phyloP scores from a whole-genome alignment of 2,797 vertebrate genomes.

The Sebastes steindachneri region DNA sequence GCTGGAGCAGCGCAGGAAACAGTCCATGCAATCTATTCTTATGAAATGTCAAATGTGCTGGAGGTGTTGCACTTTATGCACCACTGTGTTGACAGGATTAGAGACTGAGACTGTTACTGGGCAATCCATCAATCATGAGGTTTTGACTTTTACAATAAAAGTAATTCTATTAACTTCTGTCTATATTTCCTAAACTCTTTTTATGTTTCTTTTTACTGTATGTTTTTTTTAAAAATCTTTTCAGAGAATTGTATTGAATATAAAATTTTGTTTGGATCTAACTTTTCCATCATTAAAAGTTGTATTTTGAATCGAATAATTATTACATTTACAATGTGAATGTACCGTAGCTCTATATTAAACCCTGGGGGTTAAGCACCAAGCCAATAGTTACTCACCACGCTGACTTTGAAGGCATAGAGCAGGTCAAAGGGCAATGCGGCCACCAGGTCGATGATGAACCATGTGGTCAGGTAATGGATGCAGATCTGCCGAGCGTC shows the following conservation, averaged over 20 bases:
- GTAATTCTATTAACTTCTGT: not conserved
- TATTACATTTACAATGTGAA: not conserved
- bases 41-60: constrained; percentile 26
- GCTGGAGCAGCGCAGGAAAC: constrained; percentile 35
- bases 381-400: constrained; percentile 88
- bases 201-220: not conserved
- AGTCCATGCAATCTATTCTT: constrained; percentile 16
- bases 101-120: not conserved
- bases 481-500: constrained; percentile 97
- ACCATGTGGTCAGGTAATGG: constrained; percentile 98
- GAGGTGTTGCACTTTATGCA: constrained; percentile 16
- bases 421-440: constrained; percentile 98
- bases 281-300: not conserved
- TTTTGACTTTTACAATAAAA: not conserved
- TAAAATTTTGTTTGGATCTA: not conserved
- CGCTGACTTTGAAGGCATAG: constrained; percentile 97
- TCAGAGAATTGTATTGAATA: not conserved
- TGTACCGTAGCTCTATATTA: not conserved
- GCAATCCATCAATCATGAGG: constrained; percentile 7
- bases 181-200: not conserved
- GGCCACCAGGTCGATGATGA: constrained; percentile 97
- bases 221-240: not conserved
- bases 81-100: not conserved
- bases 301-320: not conserved
- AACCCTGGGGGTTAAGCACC: not conserved